These are phyloP conservation scores for Ctenicera cuprea DNA, from an alignment of 2,888 invertebrate genomes.

Conservation along the genomic window DNA sequence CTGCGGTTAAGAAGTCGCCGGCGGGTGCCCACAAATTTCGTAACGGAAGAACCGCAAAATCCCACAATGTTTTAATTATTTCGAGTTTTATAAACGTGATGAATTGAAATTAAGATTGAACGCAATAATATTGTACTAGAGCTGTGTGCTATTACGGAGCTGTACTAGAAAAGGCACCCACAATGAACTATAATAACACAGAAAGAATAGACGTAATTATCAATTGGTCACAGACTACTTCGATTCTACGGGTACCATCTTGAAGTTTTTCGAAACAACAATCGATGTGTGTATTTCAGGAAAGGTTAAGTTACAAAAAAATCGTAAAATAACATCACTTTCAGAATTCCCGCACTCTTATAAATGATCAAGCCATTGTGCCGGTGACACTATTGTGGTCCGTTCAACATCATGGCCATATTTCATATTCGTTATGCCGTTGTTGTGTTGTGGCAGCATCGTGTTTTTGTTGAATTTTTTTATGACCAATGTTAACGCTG, in stretches of 20 bases:
- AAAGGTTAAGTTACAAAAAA: conserved; percentile 28
- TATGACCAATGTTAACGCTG: conserved; percentile 25
- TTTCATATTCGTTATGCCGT: conserved; percentile 53
- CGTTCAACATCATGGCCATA: conserved; percentile 45
- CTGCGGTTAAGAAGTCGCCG: conserved; percentile 21
- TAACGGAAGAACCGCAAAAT: conserved; percentile 8
- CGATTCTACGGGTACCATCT: conserved; percentile 17
- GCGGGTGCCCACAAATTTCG: conserved; percentile 16
- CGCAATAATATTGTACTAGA: not conserved
- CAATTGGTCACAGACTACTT: conserved; percentile 47
- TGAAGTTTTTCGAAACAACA: conserved; percentile 19
- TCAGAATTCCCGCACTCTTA: conserved; percentile 44
- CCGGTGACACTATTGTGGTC: conserved; percentile 52
- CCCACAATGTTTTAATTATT: conserved; percentile 20
- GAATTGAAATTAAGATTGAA: not conserved
- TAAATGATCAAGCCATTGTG: conserved; percentile 52
- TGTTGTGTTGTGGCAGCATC: conserved; percentile 44
- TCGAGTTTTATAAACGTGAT: not conserved
- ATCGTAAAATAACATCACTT: conserved; percentile 39
- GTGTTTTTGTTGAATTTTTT: conserved; percentile 40
- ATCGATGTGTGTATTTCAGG: conserved; percentile 33
- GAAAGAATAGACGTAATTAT: conserved; percentile 43
- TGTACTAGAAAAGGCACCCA: conserved; percentile 3
- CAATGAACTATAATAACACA: conserved; percentile 29
- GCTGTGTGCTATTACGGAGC: not conserved